These are phyloP conservation scores for Drosophila athabasca DNA, from an alignment of 1,140 invertebrate species.

Conservation along the genomic window DNA sequence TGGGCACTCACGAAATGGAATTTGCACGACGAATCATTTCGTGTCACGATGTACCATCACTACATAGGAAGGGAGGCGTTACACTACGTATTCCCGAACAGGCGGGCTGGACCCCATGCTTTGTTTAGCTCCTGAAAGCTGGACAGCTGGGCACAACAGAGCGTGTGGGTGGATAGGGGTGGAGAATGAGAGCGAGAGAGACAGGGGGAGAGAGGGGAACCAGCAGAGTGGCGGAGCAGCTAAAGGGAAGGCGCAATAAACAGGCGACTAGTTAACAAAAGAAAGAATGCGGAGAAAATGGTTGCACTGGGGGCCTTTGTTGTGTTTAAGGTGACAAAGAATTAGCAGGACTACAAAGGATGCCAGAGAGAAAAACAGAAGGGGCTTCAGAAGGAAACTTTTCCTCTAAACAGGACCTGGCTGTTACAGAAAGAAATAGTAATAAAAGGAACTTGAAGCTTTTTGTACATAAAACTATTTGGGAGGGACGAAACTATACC, in stretches of 20 bases:
- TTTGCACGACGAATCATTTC: too few species aligned
- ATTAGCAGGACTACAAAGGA: slow-evolving; percentile 62
- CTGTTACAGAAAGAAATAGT: slow-evolving; percentile 6
- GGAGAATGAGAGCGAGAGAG: too few species aligned
- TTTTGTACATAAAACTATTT: neutral
- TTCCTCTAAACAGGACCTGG: slow-evolving; percentile 21
- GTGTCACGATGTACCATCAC: too few species aligned
- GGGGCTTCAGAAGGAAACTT: slow-evolving; percentile 3
- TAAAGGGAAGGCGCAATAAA: slow-evolving; percentile 33
- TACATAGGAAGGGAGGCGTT: neutral
- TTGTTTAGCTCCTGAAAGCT: slow-evolving; percentile 46
- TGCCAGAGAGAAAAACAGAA: neutral
- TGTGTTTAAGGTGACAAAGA: slow-evolving; percentile 68
- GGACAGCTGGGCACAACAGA: slow-evolving; percentile 48
- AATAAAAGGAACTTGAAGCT: neutral
- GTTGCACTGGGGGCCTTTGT: slow-evolving; percentile 23
- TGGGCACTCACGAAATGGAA: too few species aligned
- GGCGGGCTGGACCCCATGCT: slow-evolving; percentile 3
- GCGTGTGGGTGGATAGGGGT: neutral
- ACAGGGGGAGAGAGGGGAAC: neutral
- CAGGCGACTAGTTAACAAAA: slow-evolving; percentile 44
- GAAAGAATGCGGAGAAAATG: slow-evolving; percentile 29
- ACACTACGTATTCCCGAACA: slow-evolving; percentile 8
- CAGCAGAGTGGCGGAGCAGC: neutral
- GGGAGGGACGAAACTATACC: too few species aligned